A percentile compares a stretch with the other conserved stretches of the same genome.
phyloP scores from a whole-genome alignment of 2,113 vertebrate genomes.

The Nycticebus coucang region DNA sequence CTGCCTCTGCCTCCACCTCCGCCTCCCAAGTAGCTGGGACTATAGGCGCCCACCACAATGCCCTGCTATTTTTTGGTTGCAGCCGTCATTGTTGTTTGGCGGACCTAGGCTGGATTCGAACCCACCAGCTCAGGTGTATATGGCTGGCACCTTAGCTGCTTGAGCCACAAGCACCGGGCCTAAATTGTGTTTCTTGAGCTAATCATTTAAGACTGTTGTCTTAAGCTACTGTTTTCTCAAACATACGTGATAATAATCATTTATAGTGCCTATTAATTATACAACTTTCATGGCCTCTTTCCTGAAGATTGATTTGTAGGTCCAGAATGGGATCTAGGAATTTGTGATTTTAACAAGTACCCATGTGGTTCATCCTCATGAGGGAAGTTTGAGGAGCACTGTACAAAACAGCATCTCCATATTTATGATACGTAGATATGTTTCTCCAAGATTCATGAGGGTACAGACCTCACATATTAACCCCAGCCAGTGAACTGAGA shows the following conservation, averaged over 20 bases:
- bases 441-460: slow-evolving; percentile 23
- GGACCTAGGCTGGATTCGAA: too few species aligned
- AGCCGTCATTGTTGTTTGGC: too few species aligned
- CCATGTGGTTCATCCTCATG: background rate
- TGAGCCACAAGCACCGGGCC: too few species aligned
- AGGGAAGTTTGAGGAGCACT: slow-evolving; percentile 10
- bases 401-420: background rate
- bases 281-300: background rate
- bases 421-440: background rate
- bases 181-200: background rate
- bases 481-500: background rate
- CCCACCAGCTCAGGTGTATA: too few species aligned
- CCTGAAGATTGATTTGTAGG: background rate
- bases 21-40: too few species aligned
- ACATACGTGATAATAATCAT: background rate
- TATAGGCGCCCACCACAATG: too few species aligned
- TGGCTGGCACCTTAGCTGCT: too few species aligned
- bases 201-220: background rate
- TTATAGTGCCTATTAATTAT: background rate
- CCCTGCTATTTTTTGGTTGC: too few species aligned
- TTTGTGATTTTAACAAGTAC: slow-evolving; percentile 31
- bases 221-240: background rate
- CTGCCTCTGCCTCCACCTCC: too few species aligned
- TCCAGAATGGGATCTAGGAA: background rate
- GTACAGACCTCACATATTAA: background rate